phyloP scores from a whole-genome alignment of 2,797 vertebrate species.

The Poecilia picta region DNA sequence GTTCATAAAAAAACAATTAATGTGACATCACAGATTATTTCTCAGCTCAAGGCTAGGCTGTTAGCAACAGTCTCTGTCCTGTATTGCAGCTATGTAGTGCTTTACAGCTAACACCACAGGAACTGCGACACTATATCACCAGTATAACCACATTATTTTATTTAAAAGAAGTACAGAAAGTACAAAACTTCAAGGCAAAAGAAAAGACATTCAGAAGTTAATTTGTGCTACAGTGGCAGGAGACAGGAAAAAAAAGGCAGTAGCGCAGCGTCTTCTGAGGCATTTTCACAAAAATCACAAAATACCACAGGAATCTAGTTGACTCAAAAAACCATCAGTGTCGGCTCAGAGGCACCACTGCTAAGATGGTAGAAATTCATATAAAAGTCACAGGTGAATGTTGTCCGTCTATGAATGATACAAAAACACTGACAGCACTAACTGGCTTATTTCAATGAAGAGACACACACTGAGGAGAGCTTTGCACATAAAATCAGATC shows the following conservation, averaged over 20 bases:
- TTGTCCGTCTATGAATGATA: slow-evolving; percentile 43
- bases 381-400: slow-evolving; percentile 62
- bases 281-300: slow-evolving; percentile 64
- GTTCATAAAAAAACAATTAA: slow-evolving; percentile 58
- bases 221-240: slow-evolving; percentile 60
- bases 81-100: slow-evolving; percentile 72
- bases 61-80: slow-evolving; percentile 78
- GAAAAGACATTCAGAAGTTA: slow-evolving; percentile 73
- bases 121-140: slow-evolving; percentile 52
- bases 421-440: slow-evolving; percentile 59
- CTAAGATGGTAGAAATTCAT: slow-evolving; percentile 55
- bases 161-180: slow-evolving; percentile 69
- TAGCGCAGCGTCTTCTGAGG: slow-evolving; percentile 42
- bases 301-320: slow-evolving; percentile 60
- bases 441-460: slow-evolving; percentile 59
- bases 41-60: slow-evolving; percentile 69
- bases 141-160: slow-evolving; percentile 50
- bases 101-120: slow-evolving; percentile 60
- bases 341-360: slow-evolving; percentile 59
- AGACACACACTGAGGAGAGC: slow-evolving; percentile 42
- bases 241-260: slow-evolving; percentile 41
- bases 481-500: not conserved
- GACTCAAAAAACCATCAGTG: slow-evolving; percentile 42
- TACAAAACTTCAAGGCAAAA: slow-evolving; percentile 75
- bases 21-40: slow-evolving; percentile 64